Evolutionary conservation across 2,797 vertebrate species (phyloP).

Genomic region (Siniperca undulata): DNA sequence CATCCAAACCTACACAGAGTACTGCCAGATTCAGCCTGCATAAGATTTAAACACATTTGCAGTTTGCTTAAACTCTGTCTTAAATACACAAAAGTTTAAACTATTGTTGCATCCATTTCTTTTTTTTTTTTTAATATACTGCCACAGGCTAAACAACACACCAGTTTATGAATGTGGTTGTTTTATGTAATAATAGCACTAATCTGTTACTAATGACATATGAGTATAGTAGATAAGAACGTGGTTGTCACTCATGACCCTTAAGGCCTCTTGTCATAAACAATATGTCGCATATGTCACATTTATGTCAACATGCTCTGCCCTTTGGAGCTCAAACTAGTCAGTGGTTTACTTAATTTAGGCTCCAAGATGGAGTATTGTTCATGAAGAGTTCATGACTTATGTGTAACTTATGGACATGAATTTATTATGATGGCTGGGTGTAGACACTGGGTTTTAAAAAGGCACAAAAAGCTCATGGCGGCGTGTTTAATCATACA

Average conservation of each 20-base stretch:
- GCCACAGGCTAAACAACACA: background rate
- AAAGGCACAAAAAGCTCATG: slow-evolving; percentile 27
- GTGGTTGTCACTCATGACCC: background rate
- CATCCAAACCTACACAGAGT: background rate
- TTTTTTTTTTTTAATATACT: background rate
- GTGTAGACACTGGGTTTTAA: background rate
- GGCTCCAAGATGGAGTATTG: background rate
- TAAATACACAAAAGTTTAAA: background rate
- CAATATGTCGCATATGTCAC: background rate
- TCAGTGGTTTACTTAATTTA: background rate
- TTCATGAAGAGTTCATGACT: background rate
- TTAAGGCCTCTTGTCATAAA: slow-evolving; percentile 10
- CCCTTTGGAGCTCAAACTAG: background rate
- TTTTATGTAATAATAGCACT: slow-evolving; percentile 14
- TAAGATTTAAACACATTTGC: background rate
- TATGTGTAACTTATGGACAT: slow-evolving; percentile 19
- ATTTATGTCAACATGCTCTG: background rate
- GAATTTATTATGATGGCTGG: slow-evolving; percentile 25
- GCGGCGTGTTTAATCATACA: slow-evolving; percentile 26
- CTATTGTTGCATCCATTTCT: no score
- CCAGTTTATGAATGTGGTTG: background rate
- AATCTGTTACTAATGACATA: slow-evolving; percentile 16
- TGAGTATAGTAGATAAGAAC: background rate
- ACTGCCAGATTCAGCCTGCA: background rate
- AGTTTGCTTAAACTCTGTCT: background rate